These are phyloP conservation scores for Podargus strigoides DNA, from an alignment of 2,797 vertebrate genomes.

Conservation along the genomic window DNA sequence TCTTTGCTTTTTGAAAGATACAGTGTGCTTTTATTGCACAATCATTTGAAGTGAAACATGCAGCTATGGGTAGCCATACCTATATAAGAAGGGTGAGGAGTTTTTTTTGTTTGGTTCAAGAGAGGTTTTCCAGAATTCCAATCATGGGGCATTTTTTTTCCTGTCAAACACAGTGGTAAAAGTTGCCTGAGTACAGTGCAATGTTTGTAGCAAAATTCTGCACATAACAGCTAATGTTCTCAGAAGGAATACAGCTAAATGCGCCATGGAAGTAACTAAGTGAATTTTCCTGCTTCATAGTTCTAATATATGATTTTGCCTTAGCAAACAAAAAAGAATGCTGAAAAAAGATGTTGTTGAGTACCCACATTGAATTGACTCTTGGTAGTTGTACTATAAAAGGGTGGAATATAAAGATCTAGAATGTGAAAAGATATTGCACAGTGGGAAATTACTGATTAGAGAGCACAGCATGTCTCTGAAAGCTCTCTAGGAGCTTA, in stretches of 20 bases:
- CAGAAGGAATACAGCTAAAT: background rate
- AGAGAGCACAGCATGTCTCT: background rate
- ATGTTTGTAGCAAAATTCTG: background rate
- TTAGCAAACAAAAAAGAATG: background rate
- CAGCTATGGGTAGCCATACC: background rate
- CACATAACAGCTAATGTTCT: background rate
- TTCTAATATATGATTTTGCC: background rate
- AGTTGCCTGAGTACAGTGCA: background rate
- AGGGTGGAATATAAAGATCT: background rate
- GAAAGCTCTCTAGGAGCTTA: background rate
- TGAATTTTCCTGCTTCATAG: background rate
- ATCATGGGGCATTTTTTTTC: background rate
- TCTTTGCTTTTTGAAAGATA: background rate
- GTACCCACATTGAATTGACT: background rate
- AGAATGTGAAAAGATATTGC: background rate
- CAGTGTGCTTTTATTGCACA: background rate
- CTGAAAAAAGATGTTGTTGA: background rate
- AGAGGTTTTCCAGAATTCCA: background rate
- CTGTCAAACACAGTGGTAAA: background rate
- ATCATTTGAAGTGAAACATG: background rate
- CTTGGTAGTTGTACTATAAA: background rate
- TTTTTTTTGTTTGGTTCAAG: background rate
- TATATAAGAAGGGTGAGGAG: background rate
- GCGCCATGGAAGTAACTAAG: background rate
- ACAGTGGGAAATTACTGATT: background rate